Conservation (phyloP, 1,140 invertebrate species). For the Brachionus paranguensis region DNA sequence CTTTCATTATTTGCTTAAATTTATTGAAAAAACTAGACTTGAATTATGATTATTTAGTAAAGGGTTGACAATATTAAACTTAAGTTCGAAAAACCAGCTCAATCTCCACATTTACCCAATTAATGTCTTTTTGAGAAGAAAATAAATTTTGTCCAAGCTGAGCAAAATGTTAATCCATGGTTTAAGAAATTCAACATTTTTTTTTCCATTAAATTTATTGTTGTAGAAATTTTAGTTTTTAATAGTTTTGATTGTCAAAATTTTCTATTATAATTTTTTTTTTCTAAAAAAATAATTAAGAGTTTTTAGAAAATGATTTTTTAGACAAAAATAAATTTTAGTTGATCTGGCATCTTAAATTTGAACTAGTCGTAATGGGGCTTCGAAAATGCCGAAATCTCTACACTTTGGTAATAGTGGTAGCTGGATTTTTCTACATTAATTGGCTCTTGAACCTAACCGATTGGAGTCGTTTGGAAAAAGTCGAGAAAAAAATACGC, state of each 20-base stretch:
- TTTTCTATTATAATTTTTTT: not conserved
- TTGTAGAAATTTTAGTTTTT: not conserved
- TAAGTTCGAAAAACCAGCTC: not conserved
- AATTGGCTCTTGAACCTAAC: not conserved
- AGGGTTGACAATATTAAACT: not conserved
- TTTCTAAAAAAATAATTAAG: not conserved
- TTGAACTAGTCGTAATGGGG: not conserved
- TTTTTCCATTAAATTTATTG: not conserved
- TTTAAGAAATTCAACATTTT: not conserved
- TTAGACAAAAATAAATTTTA: not conserved
- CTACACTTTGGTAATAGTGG: not conserved
- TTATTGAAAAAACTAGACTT: not conserved
- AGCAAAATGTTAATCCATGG: not conserved
- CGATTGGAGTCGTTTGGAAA: not conserved
- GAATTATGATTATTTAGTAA: not conserved
- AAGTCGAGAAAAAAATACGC: not conserved
- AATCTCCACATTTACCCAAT: not conserved
- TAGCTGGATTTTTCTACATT: conserved; percentile 14
- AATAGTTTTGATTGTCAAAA: not conserved
- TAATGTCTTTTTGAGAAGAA: not conserved
- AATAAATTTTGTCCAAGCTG: not conserved
- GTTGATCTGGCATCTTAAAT: not conserved
- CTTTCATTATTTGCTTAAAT: not conserved
- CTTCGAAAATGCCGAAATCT: not conserved
- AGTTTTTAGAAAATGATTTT: not conserved